Conservation (phyloP, 2,113 vertebrate species). For the Scopus umbretta region DNA sequence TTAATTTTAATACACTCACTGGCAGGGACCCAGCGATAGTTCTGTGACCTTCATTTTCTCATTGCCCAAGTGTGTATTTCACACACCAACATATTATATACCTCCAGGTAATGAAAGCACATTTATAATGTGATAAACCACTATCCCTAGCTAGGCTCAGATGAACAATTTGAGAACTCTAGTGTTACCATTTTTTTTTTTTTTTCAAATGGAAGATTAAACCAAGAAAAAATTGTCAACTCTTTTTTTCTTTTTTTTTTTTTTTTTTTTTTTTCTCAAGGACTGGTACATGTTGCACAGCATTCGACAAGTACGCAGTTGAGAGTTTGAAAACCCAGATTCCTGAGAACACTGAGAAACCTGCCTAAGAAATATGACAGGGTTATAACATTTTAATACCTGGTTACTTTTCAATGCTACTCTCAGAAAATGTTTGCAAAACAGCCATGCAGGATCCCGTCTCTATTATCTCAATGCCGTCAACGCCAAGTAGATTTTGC, state of each 20-base stretch:
- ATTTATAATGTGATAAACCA: not conserved
- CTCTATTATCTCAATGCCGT: not conserved
- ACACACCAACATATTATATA: not conserved
- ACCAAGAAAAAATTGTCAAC: not conserved
- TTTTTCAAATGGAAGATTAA: not conserved
- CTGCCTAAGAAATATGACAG: not conserved
- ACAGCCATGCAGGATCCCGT: not conserved
- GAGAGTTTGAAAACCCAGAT: not conserved
- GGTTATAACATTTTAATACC: not conserved
- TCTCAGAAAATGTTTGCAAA: not conserved
- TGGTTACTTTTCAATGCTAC: not conserved
- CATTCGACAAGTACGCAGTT: not conserved
- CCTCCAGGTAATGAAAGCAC: not conserved
- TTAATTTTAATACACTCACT: not conserved
- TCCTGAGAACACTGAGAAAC: not conserved
- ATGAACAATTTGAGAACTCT: not conserved
- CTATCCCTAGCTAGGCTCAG: not conserved
- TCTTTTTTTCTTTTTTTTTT: too few relatives aligned
- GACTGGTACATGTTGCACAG: not conserved
- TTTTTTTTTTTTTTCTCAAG: not conserved
- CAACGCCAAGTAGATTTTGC: not conserved
- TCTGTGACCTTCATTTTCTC: not conserved
- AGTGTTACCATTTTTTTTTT: not conserved
- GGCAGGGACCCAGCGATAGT: not conserved
- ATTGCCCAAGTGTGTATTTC: not conserved